A percentile compares a stretch with the other conserved stretches of the same genome.
These are phyloP conservation scores for Dendrocincla fuliginosa DNA, from an alignment of 2,797 vertebrate species.

Conservation along the genomic window DNA sequence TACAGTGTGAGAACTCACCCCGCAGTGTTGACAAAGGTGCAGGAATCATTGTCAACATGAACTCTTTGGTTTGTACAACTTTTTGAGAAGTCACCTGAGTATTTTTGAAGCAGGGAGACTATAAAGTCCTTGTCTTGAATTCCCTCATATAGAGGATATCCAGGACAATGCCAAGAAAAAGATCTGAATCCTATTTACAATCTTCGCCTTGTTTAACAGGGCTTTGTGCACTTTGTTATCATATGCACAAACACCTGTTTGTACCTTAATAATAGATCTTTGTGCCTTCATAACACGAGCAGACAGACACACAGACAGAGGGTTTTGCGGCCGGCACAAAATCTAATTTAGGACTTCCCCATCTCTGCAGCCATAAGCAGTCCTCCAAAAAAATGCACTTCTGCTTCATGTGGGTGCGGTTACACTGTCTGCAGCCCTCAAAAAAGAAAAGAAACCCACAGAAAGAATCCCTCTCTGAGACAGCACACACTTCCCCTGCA, in stretches of 20 bases:
- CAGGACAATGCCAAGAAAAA: neutral
- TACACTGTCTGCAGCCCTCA: neutral
- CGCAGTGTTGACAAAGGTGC: neutral
- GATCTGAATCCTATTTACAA: neutral
- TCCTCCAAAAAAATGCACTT: neutral
- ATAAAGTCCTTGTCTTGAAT: neutral
- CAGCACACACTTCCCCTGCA: neutral
- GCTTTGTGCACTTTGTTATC: neutral
- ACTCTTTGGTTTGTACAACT: neutral
- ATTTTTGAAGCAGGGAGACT: neutral
- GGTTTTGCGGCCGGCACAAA: neutral
- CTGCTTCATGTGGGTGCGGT: neutral
- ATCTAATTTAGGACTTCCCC: slow-evolving; percentile 42
- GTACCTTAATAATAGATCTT: neutral
- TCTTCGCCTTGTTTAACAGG: neutral
- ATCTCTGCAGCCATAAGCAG: neutral
- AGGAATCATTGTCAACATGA: neutral
- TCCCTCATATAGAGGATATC: neutral
- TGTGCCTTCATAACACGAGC: neutral
- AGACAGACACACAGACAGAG: neutral
- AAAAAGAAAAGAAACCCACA: too few species aligned
- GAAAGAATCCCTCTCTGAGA: accelerated
- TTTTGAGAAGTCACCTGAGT: neutral
- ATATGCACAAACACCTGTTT: neutral
- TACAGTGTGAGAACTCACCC: neutral